Conservation (phyloP, 2,888 invertebrate genomes). For the Temnothorax rugatulus region DNA sequence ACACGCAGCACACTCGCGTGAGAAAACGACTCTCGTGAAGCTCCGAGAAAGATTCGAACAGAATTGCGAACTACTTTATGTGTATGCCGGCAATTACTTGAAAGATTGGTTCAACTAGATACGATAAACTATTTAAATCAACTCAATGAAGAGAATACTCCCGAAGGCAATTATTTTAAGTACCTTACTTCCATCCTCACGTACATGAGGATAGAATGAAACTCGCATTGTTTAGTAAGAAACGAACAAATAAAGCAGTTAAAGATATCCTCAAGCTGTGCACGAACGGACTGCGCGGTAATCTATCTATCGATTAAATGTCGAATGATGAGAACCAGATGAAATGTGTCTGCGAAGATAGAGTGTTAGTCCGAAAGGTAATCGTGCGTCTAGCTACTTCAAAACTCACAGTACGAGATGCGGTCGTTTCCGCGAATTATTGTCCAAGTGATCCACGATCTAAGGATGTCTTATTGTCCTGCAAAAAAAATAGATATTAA, state of each 20-base stretch:
- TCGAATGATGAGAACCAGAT: constrained; percentile 15
- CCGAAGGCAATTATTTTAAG: background rate
- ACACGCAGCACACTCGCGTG: constrained; percentile 15
- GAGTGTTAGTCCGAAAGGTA: constrained; percentile 20
- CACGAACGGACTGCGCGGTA: constrained; percentile 29
- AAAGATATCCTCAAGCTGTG: constrained; percentile 66
- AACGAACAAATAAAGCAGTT: constrained; percentile 73
- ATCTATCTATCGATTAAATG: background rate
- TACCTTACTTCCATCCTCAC: constrained; percentile 6
- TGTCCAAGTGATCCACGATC: constrained; percentile 11
- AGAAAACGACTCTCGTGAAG: background rate
- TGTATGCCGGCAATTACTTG: background rate
- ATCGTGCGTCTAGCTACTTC: constrained; percentile 20
- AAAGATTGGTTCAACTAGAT: background rate
- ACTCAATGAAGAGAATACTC: background rate
- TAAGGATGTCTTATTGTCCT: constrained; percentile 28
- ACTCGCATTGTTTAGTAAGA: constrained; percentile 57
- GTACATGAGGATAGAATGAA: background rate
- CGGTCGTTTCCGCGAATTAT: constrained; percentile 2
- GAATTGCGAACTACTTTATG: background rate
- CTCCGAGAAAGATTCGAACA: background rate
- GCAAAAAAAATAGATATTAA: constrained; percentile 37
- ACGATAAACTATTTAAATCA: background rate
- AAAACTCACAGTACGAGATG: constrained; percentile 33
- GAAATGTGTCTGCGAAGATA: constrained; percentile 7